Evolutionary conservation across 2,888 invertebrate species (phyloP).

Genomic region (Agrilus biguttatus): DNA sequence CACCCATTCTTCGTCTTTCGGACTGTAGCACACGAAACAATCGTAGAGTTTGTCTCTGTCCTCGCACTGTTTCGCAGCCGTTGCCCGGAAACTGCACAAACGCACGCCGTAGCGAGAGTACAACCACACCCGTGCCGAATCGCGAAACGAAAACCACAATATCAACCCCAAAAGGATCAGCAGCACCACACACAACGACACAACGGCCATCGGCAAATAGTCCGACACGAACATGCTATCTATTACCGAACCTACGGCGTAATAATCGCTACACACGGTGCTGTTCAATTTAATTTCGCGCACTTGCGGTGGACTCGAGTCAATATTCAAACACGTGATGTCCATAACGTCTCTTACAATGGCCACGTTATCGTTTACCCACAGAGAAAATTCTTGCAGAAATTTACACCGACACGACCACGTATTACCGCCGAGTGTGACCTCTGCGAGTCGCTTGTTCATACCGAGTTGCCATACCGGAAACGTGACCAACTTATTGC

Average conservation of each 20-base stretch:
- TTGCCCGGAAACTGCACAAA: constrained; percentile 57
- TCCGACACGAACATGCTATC: constrained; percentile 70
- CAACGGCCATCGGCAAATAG: constrained; percentile 72
- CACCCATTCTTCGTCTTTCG: constrained; percentile 82
- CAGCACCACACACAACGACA: constrained; percentile 63
- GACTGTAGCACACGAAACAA: constrained; percentile 85
- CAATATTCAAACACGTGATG: constrained; percentile 69
- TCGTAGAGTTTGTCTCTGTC: constrained; percentile 80
- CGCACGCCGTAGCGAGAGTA: constrained; percentile 77
- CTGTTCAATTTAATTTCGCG: constrained; percentile 72
- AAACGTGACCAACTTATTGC: constrained; percentile 67
- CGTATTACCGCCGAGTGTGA: constrained; percentile 69
- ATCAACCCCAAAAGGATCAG: constrained; percentile 62
- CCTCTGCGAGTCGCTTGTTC: constrained; percentile 54
- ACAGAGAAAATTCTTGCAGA: constrained; percentile 68
- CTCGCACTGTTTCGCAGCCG: constrained; percentile 47
- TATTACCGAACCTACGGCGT: constrained; percentile 68
- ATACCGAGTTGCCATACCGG: constrained; percentile 62
- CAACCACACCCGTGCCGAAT: constrained; percentile 74
- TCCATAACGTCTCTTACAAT: constrained; percentile 66
- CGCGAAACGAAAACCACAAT: constrained; percentile 71
- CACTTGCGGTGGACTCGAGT: constrained; percentile 57
- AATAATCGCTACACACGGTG: constrained; percentile 76
- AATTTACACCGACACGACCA: constrained; percentile 89
- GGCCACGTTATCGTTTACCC: constrained; percentile 67